Evolutionary conservation across 2,113 vertebrate genomes (phyloP), one percentile per base, ranked within the genome.

Genomic region (Verasper variegatus): DNA sequence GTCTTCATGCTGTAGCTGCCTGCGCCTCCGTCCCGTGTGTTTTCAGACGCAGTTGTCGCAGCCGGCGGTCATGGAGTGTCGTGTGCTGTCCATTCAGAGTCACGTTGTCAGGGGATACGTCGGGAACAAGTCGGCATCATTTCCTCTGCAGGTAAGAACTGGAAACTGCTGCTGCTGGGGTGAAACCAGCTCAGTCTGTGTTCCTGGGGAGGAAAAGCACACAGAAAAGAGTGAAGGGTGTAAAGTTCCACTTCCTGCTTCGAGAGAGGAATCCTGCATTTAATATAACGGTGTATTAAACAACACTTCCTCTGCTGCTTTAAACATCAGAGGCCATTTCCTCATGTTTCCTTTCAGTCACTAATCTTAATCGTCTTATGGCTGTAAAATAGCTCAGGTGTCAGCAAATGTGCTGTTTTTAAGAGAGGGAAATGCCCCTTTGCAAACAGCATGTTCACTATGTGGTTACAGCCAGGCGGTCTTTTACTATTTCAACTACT

Each of bases 41-140:
- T 70, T 62, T 37, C 54, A 21, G 74, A 63, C 27, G 45, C 49
- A 20, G 21, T 18, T 17, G 2, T 21, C 14, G 26, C 47, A 21
- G 15, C 37, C 10, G 3, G 58, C 54, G 2, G 78, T 27, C 6
- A 93, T 93, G 86, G 94, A 96, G 89, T 97, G 97, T 85, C 93
- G 97, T 70, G 96, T 99, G 80, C 92, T 99, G 65, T 99, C 97
- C 67, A 95, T 99, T 84, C 97, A 99, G 94, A 99, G 97, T 95
- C 97, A 99, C 75, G 97, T 99, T 91, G 97, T 98, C 84, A 95
- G 97, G 75, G 97, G 97, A 91, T 98, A 98, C 86, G 97, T 98
- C 23, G 97, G 97, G 84, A 99, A 99, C 92, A 96, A 96, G 83
- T 96, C 97, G 45, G 97, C 97, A n/a, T 92, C 95, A 13, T 99